Base-by-base conservation (phyloP, 1,140 invertebrate genomes). In the Glossosoma conforme region DNA sequence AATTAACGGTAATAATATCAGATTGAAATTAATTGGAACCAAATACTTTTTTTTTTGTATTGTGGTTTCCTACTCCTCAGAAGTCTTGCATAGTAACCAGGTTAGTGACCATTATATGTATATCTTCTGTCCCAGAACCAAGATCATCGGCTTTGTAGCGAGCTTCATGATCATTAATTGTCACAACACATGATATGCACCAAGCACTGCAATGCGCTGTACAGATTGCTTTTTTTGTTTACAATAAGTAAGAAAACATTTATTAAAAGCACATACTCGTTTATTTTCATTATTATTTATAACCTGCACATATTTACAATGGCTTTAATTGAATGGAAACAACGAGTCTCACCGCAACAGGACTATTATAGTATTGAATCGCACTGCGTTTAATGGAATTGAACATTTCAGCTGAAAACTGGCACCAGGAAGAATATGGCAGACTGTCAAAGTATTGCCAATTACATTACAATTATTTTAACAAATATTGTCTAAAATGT, bases 151-250 rank as follows among this genome's bases (percentile, higher is more conserved):
- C n/a, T n/a, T n/a, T n/a, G n/a, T n/a, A n/a, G n/a, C n/a, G n/a
- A n/a, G n/a, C n/a, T n/a, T n/a, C n/a, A n/a, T n/a, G n/a, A n/a
- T n/a, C 11, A 21, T 21, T 44, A 24, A 44, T 43, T 52, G 42
- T 54, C 51, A 58, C 51, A 58, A 51, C 51, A 54, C 43, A 35
- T 58, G 51, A 54, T 54, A 58, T 54, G 56, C 56, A 58, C 51
- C 47, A 51, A 58, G 42, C 47, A 32, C 25, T 48, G 44, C 22
- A 44, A 47, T 48, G 49, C 44, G n/a, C 42, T 51, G 43, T 44
- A 47, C 20, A 30, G 25, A 36, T 56, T 56, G 47, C 36, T 52
- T 52, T 46, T 41, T 47, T 52, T 24, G 28, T 38, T 47, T 18
- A 32, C 44, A 46, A 44, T 40, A 24, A 37, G 21, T 32, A 30